Conservation (phyloP, 2,113 vertebrate species). For the Lophius piscatorius region DNA sequence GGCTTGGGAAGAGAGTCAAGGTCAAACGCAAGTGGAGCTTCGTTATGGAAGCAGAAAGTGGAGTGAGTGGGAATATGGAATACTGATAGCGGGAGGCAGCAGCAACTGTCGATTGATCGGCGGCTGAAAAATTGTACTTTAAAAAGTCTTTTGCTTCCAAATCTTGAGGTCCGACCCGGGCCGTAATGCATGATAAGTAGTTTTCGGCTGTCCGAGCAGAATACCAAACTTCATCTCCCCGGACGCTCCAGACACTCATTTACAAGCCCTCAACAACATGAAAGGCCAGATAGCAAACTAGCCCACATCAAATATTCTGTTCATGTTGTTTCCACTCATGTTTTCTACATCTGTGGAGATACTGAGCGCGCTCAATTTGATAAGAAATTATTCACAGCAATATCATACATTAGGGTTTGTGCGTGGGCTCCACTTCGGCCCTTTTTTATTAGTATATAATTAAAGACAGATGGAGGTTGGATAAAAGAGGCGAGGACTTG, state of each 20-base stretch:
- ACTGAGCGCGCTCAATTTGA: constrained; percentile 60
- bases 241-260: constrained; percentile 74
- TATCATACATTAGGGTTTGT: constrained; percentile 39
- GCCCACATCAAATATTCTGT: constrained; percentile 75
- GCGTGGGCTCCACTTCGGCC: constrained; percentile 26
- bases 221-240: constrained; percentile 77
- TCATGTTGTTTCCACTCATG: constrained; percentile 68
- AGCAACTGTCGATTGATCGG: constrained; percentile 80
- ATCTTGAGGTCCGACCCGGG: constrained; percentile 76
- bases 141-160: constrained; percentile 81
- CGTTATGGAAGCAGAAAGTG: constrained; percentile 67
- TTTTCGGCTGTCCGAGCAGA: constrained; percentile 76
- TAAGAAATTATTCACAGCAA: constrained; percentile 68
- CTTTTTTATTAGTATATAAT: constrained; percentile 54
- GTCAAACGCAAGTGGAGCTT: constrained; percentile 68
- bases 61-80: constrained; percentile 65
- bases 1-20: constrained; percentile 79
- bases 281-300: constrained; percentile 76
- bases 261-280: constrained; percentile 80
- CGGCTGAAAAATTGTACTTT: constrained; percentile 77
- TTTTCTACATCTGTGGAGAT: constrained; percentile 70
- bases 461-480: constrained; percentile 26
- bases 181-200: constrained; percentile 82
- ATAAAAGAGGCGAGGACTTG: constrained; percentile 16
- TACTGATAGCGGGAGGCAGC: constrained; percentile 42